These are phyloP conservation scores for Isaurus tuberculatus DNA, from an alignment of 92 coral and sea anemone genomes.

Conservation along the genomic window DNA sequence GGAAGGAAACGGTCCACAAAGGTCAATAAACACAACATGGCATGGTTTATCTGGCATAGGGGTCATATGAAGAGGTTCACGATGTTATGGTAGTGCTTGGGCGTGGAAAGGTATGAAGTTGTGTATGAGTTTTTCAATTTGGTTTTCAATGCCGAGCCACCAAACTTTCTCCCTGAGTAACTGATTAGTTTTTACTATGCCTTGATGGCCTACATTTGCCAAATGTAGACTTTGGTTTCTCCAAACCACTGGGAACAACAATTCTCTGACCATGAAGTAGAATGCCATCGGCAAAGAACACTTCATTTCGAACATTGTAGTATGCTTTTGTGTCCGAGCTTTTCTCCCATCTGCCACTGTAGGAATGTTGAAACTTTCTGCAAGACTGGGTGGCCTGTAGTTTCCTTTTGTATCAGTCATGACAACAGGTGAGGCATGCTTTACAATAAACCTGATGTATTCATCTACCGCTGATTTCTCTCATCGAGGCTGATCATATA, in stretches of 20 bases:
- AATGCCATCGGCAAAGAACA: background rate
- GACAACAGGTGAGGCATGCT: background rate
- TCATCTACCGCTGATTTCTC: background rate
- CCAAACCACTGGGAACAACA: background rate
- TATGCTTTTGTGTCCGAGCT: background rate
- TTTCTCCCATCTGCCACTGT: background rate
- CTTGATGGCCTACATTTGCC: too few relatives aligned
- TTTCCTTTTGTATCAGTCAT: too few relatives aligned
- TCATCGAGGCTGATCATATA: background rate
- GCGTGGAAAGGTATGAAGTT: background rate
- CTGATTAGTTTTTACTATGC: background rate
- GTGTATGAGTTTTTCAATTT: background rate
- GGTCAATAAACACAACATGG: too few relatives aligned
- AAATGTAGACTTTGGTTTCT: too few relatives aligned
- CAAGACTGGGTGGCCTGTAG: too few relatives aligned
- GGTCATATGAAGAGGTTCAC: too few relatives aligned
- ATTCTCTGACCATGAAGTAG: background rate
- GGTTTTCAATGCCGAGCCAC: too few relatives aligned
- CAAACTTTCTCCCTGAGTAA: too few relatives aligned
- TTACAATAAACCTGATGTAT: background rate
- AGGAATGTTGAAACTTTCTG: too few relatives aligned
- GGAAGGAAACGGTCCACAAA: too few relatives aligned
- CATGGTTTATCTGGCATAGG: too few relatives aligned
- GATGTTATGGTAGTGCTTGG: background rate
- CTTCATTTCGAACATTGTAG: background rate